Base-by-base conservation (phyloP, 2,113 vertebrate genomes). In the Todiramphus chloris region DNA sequence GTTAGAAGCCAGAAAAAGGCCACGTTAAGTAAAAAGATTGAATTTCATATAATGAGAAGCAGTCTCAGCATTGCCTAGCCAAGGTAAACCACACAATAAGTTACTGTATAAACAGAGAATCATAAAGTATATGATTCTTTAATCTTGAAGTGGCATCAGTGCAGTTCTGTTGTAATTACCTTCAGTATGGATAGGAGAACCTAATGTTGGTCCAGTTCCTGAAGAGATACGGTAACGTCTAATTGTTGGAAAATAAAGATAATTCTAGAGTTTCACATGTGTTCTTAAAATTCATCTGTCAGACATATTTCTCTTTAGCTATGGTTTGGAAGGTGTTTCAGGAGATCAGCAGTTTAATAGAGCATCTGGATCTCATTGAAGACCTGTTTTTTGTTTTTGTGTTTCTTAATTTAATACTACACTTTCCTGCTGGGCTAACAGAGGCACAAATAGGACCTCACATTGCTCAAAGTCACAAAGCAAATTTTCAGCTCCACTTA, bases 281-380 rank as follows among this genome's bases (percentile, higher is more conserved):
- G 5, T 60, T 28, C 72, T 70, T 55, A 25, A 88, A 91, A 85
- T 62, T 64, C 84, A 82, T 16, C 72, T 82, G 70, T 80, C 74
- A 66, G 78, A 44, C 3, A 0, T 75, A 74, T 91, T 94, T 64
- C 35, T 31, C 17, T 82, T 90, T 66, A 81, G 74, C 90, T 89
- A 19, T 77, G 75, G 53, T n/a, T 87, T 94, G 87, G 79, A 88
- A 94, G 85, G 87, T 96, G 67, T 91, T 94, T 94, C 67, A 78
- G 93, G 62, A 72, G 73, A 86, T 84, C n/a, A 6, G 46, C 46
- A 79, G 27, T 81, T 95, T 87, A 92, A 81, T 20, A 77, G 48
- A 89, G 74, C 84, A 95, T 95, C 91, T 97, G 89, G 89, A 87
- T 94, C 73, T 95, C 56, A 69, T 78, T 91, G 77, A 87, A 89